A percentile compares a stretch with the other conserved stretches of the same genome.
These are phyloP conservation scores for Esperia sulphurella DNA, from an alignment of 2,888 invertebrate species.

Conservation along the genomic window DNA sequence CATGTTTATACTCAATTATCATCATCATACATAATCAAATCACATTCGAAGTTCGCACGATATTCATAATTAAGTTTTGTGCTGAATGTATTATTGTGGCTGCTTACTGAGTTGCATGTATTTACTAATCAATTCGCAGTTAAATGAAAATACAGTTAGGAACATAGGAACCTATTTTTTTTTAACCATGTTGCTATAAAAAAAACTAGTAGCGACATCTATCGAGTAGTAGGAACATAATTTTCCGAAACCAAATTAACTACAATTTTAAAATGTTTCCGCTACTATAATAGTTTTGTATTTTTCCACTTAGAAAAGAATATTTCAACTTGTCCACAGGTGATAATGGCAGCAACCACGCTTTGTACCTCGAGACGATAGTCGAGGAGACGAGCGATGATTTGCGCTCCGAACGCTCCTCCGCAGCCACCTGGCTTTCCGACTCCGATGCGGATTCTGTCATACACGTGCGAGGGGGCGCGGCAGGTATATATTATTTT, in stretches of 20 bases:
- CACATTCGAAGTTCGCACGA: background rate
- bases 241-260: no score
- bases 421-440: slow-evolving; percentile 80
- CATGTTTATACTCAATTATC: slow-evolving; percentile 2
- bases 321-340: slow-evolving; percentile 39
- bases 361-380: slow-evolving; percentile 90
- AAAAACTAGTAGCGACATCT: background rate
- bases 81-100: no score
- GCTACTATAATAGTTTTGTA: no score
- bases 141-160: no score
- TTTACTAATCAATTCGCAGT: no score
- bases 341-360: slow-evolving; percentile 76
- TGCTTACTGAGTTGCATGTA: no score
- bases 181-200: no score
- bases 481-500: slow-evolving; percentile 42
- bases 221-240: background rate
- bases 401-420: slow-evolving; percentile 85
- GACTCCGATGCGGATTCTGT: slow-evolving; percentile 92
- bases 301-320: background rate
- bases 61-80: no score
- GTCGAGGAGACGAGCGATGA: slow-evolving; percentile 94
- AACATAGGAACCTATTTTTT: no score
- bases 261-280: no score
- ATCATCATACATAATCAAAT: background rate
- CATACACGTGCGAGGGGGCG: slow-evolving; percentile 82